phyloP scores from a whole-genome alignment of 1,140 invertebrate genomes.

The Nebria ingens region DNA sequence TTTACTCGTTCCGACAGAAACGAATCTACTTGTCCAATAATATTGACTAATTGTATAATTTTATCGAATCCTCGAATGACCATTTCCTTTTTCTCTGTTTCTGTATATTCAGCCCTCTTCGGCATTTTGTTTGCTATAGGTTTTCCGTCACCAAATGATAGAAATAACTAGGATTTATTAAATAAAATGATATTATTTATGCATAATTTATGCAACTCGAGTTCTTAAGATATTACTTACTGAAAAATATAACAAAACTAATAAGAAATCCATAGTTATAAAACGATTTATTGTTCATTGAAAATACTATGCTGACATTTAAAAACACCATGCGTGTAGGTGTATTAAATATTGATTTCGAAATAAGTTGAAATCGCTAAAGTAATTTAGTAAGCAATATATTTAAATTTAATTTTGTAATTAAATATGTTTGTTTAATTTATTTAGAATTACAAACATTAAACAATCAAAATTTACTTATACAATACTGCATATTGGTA shows the following conservation, averaged over 20 bases:
- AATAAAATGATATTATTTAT: no score
- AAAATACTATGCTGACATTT: no score
- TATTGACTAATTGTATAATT: constrained; percentile 29
- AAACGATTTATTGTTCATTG: no score
- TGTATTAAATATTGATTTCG: no score
- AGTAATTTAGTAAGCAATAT: no score
- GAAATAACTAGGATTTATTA: no score
- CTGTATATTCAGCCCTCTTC: constrained; percentile 6
- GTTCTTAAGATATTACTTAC: no score
- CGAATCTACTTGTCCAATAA: constrained; percentile 30
- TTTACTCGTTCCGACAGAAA: constrained; percentile 28
- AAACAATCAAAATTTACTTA: neutral
- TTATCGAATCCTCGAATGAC: constrained; percentile 29
- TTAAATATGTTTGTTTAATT: neutral
- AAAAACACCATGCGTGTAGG: no score
- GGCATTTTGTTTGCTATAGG: neutral
- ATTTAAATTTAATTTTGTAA: neutral
- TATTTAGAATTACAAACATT: neutral
- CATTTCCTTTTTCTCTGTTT: constrained; percentile 24
- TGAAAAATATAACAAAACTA: no score
- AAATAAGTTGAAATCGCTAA: no score
- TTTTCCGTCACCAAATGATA: neutral
- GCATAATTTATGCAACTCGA: no score
- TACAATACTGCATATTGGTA: neutral
- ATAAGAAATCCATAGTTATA: no score